A percentile compares a stretch with the other conserved stretches of the same genome.
These are phyloP conservation scores for Clitarchus hookeri DNA, from an alignment of 2,888 invertebrate species.

Conservation along the genomic window DNA sequence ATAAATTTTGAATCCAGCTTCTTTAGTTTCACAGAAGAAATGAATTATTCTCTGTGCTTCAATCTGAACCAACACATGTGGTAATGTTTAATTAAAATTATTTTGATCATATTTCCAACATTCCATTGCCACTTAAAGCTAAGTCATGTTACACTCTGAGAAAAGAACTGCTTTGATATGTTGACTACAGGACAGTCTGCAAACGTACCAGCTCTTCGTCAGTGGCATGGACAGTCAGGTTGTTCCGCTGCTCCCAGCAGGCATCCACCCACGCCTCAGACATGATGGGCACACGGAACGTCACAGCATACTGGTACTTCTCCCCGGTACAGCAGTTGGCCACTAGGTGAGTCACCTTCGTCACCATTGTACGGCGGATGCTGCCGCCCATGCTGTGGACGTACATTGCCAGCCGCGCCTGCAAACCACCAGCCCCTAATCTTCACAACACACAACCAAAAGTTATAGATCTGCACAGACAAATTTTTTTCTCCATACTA, in stretches of 20 bases:
- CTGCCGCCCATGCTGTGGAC: slow-evolving; percentile 97
- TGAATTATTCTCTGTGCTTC: no score
- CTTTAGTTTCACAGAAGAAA: no score
- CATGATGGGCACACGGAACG: slow-evolving; percentile 87
- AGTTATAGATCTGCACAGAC: not conserved
- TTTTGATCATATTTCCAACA: no score
- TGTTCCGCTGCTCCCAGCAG: slow-evolving; percentile 81
- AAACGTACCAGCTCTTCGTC: slow-evolving; percentile 61
- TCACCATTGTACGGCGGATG: slow-evolving; percentile 86
- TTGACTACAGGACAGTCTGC: no score
- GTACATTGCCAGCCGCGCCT: slow-evolving; percentile 85
- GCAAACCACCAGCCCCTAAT: slow-evolving; percentile 47
- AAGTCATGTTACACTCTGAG: no score
- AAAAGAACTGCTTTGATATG: no score
- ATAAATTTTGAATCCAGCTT: no score
- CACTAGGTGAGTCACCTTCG: slow-evolving; percentile 90
- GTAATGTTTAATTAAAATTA: no score
- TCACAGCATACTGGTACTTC: slow-evolving; percentile 92
- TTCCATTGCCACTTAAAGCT: no score
- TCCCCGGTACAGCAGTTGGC: slow-evolving; percentile 87
- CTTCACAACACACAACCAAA: no score
- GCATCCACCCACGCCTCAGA: slow-evolving; percentile 85
- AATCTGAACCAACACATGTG: no score
- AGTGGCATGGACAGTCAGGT: slow-evolving; percentile 70
- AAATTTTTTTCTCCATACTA: no score